These are phyloP conservation scores for Brachionus angularis DNA, from an alignment of 1,140 invertebrate species.

Conservation along the genomic window DNA sequence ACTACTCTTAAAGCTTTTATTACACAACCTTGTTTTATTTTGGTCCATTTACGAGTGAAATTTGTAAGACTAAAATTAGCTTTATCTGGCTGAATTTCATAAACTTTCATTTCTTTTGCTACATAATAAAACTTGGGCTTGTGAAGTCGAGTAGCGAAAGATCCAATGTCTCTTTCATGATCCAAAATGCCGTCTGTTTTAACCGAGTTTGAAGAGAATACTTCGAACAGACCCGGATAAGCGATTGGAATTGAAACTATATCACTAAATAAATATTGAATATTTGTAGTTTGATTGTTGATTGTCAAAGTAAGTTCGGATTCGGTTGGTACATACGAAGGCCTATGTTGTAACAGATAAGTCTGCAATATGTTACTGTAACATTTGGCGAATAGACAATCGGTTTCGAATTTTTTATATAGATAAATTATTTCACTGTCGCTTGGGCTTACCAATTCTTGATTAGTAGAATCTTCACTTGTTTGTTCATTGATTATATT, in stretches of 20 bases:
- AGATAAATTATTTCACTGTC: constrained; percentile 6
- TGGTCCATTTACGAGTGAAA: constrained; percentile 13
- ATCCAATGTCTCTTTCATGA: constrained; percentile 34
- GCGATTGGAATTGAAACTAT: constrained; percentile 24
- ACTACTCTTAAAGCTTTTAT: background rate
- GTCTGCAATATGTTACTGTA: constrained; percentile 28
- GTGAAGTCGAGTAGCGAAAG: constrained; percentile 1
- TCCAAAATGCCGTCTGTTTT: constrained; percentile 3
- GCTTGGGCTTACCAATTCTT: no score
- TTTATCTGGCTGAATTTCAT: constrained; percentile 4
- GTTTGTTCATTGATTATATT: background rate
- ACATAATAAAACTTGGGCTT: constrained; percentile 29
- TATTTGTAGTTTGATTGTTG: background rate
- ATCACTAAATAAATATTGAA: constrained; percentile 38
- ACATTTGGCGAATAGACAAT: constrained; percentile 35
- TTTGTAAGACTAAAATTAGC: background rate
- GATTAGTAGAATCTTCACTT: no score
- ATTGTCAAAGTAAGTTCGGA: background rate
- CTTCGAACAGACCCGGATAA: constrained; percentile 28
- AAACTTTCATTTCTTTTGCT: constrained; percentile 14
- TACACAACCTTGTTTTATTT: background rate
- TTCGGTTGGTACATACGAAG: constrained; percentile 2
- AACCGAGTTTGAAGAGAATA: constrained; percentile 22
- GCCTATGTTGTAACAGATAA: constrained; percentile 33
- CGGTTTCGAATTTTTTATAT: constrained; percentile 8